Percentiles rank a stretch among this genome's conserved stretches.
Evolutionary conservation across 2,888 invertebrate genomes (phyloP).

Genomic region (Chouioia cunea): DNA sequence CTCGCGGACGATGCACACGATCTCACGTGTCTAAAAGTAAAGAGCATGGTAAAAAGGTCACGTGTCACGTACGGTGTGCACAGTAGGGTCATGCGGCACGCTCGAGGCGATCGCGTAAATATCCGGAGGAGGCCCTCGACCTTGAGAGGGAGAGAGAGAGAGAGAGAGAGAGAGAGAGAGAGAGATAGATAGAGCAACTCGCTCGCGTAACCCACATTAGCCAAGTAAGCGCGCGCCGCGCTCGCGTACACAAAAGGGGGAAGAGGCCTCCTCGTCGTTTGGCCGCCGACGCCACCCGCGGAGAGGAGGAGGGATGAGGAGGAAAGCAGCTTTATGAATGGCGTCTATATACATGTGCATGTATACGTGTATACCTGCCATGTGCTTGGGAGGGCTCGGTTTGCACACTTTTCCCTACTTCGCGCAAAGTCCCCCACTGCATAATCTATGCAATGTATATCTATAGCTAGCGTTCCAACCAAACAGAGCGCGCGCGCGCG

Average conservation of each 20-base stretch:
- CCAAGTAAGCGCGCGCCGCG: constrained; percentile 2
- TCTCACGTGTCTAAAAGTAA: no score
- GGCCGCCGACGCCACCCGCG: no score
- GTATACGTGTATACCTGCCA: no score
- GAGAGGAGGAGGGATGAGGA: not conserved
- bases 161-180: constrained; percentile 37
- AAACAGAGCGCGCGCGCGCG: no score
- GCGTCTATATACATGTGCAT: not conserved
- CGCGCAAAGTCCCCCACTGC: not conserved
- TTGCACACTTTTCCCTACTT: not conserved
- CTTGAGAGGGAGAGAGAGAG: constrained; percentile 37
- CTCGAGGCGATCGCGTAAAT: no score
- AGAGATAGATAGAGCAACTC: constrained; percentile 26
- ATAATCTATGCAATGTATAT: no score
- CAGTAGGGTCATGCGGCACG: no score
- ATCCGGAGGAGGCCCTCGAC: constrained; percentile 4
- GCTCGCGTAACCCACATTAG: constrained; percentile 41
- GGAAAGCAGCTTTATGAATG: constrained; percentile 35
- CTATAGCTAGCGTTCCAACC: no score
- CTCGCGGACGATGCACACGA: no score
- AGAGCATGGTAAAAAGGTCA: no score
- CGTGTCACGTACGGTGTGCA: no score
- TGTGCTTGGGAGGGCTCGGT: not conserved
- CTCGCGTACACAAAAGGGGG: constrained; percentile 17
- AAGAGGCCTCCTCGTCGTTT: not conserved